Percentiles rank a stretch among this genome's conserved stretches.
Evolutionary conservation across 2,797 vertebrate genomes (phyloP).

Genomic region (Pipistrellus kuhlii): DNA sequence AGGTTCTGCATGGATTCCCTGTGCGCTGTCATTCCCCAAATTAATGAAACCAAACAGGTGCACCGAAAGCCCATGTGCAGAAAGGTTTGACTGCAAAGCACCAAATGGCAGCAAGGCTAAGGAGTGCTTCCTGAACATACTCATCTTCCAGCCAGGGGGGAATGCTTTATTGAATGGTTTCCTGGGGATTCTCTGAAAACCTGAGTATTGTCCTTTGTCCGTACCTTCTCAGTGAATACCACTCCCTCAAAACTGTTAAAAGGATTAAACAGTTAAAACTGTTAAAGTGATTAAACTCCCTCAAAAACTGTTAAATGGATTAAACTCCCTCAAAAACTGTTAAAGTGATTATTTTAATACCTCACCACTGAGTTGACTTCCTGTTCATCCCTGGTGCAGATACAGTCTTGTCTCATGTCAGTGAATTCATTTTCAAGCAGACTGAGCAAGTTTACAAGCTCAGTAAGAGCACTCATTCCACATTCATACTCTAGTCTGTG

Average conservation of each 20-base stretch:
- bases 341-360: slow-evolving; percentile 19
- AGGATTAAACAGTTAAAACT: not conserved
- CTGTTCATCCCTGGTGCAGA: slow-evolving; percentile 52
- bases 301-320: too few species aligned
- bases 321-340: not conserved
- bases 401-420: slow-evolving; percentile 46
- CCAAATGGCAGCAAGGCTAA: slow-evolving; percentile 29
- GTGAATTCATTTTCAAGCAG: slow-evolving; percentile 46
- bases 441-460: slow-evolving; percentile 28
- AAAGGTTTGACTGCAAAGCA: not conserved
- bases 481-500: slow-evolving; percentile 59
- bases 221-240: not conserved
- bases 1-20: not conserved
- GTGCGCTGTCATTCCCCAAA: not conserved
- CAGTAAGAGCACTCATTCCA: slow-evolving; percentile 70
- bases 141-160: slow-evolving; percentile 13
- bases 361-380: slow-evolving; percentile 46
- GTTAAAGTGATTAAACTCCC: not conserved
- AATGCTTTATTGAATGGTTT: not conserved
- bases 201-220: not conserved
- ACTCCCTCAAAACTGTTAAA: too few species aligned
- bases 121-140: not conserved
- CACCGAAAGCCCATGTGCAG: not conserved
- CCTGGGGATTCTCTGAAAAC: not conserved
- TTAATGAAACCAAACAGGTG: slow-evolving; percentile 30